A percentile compares a stretch with the other conserved stretches of the same genome.
phyloP scores from a whole-genome alignment of 2,113 vertebrate genomes.

The Sardina pilchardus region DNA sequence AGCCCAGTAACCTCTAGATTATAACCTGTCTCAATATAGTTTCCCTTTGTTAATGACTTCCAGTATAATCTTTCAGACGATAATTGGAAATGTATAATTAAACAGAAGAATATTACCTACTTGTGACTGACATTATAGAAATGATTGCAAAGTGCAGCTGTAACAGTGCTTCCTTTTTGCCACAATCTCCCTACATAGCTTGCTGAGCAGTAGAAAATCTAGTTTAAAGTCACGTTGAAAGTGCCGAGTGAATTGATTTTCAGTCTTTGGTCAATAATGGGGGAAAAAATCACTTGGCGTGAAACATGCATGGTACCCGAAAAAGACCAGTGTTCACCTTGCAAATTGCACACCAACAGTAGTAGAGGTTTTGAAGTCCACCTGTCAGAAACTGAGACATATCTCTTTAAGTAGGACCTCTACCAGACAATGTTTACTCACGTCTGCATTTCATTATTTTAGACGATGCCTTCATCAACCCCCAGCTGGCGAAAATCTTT shows the following conservation, averaged over 20 bases:
- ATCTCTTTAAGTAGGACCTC: neutral
- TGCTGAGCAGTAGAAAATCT: too few species aligned
- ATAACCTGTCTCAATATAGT: neutral
- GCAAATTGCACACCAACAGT: too few species aligned
- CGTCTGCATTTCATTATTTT: slow-evolving; percentile 26
- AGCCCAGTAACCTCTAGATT: neutral
- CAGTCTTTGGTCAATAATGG: neutral
- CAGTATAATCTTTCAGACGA: too few species aligned
- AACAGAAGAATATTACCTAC: neutral
- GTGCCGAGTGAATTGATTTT: too few species aligned
- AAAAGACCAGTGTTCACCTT: too few species aligned
- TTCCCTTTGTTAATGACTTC: neutral
- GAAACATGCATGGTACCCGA: too few species aligned
- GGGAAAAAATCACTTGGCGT: too few species aligned
- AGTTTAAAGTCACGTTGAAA: too few species aligned
- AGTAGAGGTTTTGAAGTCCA: neutral
- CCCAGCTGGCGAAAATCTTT: slow-evolving; percentile 92
- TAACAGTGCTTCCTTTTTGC: neutral
- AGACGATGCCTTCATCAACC: slow-evolving; percentile 95
- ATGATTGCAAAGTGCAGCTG: neutral
- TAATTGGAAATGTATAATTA: neutral
- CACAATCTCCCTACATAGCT: too few species aligned
- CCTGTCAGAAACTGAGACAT: too few species aligned
- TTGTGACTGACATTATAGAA: neutral
- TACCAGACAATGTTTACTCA: neutral